These are phyloP conservation scores for Drosophila arawakana DNA, from an alignment of 1,140 invertebrate genomes.

Conservation along the genomic window DNA sequence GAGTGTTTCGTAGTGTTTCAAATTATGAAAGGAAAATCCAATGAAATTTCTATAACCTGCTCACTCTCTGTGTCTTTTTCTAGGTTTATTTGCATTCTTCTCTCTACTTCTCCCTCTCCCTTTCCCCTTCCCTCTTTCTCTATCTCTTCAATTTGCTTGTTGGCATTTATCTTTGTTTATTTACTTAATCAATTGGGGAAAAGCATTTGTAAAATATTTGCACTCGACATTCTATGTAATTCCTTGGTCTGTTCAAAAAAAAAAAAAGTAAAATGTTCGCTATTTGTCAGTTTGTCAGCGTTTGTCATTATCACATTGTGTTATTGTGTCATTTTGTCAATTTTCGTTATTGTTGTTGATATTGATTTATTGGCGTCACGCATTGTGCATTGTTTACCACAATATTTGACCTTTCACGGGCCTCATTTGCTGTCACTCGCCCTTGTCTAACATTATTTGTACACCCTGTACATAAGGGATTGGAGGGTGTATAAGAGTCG, in stretches of 20 bases:
- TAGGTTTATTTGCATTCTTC: neutral
- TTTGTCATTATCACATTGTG: conserved; percentile 42
- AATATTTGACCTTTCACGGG: conserved; percentile 61
- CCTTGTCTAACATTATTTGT: conserved; percentile 51
- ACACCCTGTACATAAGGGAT: no score
- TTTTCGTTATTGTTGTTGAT: conserved; percentile 41
- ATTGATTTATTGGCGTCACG: conserved; percentile 70
- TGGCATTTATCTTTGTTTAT: conserved; percentile 38
- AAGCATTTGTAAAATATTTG: conserved; percentile 71
- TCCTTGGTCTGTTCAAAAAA: conserved; percentile 5
- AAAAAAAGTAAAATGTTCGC: no score
- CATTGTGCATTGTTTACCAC: conserved; percentile 58
- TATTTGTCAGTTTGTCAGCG: conserved; percentile 13
- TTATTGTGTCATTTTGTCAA: conserved; percentile 50
- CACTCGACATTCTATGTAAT: conserved; percentile 38
- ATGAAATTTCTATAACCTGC: neutral
- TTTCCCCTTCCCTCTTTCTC: neutral
- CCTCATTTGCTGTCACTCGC: conserved; percentile 11
- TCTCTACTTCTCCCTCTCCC: neutral
- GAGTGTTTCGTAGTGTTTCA: no score
- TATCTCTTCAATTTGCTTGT: neutral
- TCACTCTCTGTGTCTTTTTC: neutral
- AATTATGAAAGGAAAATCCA: no score
- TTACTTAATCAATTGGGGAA: conserved; percentile 67
- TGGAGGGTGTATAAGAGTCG: no score